Evolutionary conservation across 2,113 vertebrate species (phyloP).

Genomic region (Nothocercus julius): DNA sequence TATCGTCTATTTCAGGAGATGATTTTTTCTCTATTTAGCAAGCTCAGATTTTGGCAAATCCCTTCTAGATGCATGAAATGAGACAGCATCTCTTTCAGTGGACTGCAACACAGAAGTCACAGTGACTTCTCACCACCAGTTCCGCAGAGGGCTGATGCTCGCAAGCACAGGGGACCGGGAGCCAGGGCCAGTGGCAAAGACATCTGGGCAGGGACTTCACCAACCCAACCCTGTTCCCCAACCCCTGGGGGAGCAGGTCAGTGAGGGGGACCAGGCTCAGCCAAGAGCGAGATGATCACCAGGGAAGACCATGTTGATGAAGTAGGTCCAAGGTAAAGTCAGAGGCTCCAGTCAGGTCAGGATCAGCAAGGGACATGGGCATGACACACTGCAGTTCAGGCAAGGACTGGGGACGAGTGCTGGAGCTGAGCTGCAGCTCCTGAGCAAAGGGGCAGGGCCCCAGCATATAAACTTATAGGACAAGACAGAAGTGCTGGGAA

Average conservation of each 20-base stretch:
- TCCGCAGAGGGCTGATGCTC: neutral
- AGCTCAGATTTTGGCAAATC: neutral
- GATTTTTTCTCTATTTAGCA: neutral
- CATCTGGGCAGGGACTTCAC: rapidly evolving
- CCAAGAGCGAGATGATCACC: neutral
- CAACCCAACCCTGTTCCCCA: neutral
- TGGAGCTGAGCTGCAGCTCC: neutral
- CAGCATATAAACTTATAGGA: neutral
- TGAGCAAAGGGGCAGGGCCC: neutral
- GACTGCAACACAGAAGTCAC: neutral
- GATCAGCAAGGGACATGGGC: neutral
- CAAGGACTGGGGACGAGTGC: neutral
- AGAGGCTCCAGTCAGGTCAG: neutral
- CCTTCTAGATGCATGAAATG: neutral
- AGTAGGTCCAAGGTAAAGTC: neutral
- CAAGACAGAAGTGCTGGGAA: neutral
- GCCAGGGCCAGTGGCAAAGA: neutral
- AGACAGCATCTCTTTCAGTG: neutral
- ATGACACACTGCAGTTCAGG: neutral
- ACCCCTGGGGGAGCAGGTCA: neutral
- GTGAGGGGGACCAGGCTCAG: rapidly evolving
- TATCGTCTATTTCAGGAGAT: neutral
- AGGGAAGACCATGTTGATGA: neutral
- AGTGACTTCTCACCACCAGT: neutral
- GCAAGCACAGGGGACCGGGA: neutral